Percentiles rank a stretch among this genome's conserved stretches.
These are phyloP conservation scores for Mesoligia furuncula DNA, from an alignment of 2,888 invertebrate genomes.

Conservation along the genomic window DNA sequence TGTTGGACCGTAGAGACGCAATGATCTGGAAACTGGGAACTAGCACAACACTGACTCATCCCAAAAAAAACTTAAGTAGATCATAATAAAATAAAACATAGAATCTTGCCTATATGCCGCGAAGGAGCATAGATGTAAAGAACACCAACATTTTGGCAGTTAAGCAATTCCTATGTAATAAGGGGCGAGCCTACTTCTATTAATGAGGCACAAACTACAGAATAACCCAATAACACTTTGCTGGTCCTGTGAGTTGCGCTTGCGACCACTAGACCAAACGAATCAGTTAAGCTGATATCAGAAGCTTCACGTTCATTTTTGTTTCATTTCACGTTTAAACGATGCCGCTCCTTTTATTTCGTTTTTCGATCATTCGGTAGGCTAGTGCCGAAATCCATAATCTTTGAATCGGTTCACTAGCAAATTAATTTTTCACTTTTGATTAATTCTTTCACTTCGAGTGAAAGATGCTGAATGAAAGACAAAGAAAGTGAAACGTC, in stretches of 20 bases:
- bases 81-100: background rate
- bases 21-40: slow-evolving; percentile 38
- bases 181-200: too few relatives aligned
- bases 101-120: background rate
- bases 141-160: background rate
- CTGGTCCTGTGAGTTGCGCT: background rate
- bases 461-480: too few relatives aligned
- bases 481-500: too few relatives aligned
- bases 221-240: background rate
- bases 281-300: background rate
- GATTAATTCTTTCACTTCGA: too few relatives aligned
- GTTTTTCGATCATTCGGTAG: too few relatives aligned
- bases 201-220: background rate
- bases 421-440: too few relatives aligned
- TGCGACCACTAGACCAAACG: background rate
- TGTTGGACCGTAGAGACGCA: slow-evolving; percentile 18
- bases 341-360: too few relatives aligned
- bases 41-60: background rate
- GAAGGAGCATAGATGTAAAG: background rate
- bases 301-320: too few relatives aligned
- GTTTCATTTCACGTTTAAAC: too few relatives aligned
- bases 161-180: background rate
- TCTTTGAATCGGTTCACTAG: too few relatives aligned
- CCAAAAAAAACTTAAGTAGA: slow-evolving; percentile 13
- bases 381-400: too few relatives aligned